Conservation (phyloP, 2,888 invertebrate species). For the Heliconius erato region DNA sequence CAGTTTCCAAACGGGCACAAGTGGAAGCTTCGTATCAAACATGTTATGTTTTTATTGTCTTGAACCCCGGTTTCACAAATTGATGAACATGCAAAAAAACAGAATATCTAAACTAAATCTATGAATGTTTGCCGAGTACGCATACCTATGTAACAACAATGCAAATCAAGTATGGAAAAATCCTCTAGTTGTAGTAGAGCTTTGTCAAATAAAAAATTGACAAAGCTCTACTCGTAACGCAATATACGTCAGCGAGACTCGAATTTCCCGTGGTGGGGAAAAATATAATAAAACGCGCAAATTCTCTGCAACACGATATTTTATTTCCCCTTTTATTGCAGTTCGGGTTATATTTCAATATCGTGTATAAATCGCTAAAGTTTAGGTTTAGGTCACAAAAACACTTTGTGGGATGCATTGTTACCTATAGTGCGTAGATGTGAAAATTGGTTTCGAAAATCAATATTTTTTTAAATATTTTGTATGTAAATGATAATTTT, state of each 20-base stretch:
- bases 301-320: conserved; percentile 45
- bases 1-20: not conserved
- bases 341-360: conserved; percentile 34
- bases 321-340: conserved; percentile 45
- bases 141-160: conserved; percentile 24
- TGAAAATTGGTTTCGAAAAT: not conserved
- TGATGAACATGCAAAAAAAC: not conserved
- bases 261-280: conserved; percentile 40
- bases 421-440: not conserved
- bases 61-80: not conserved
- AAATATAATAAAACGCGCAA: conserved; percentile 48
- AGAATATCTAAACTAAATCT: not conserved
- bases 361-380: conserved; percentile 26
- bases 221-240: conserved; percentile 36
- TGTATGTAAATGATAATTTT: not conserved
- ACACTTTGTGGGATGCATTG: not conserved
- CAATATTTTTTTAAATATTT: not conserved
- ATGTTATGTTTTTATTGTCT: not conserved
- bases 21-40: not conserved
- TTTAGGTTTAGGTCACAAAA: conserved; percentile 13
- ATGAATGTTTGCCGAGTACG: conserved; percentile 3
- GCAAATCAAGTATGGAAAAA: conserved; percentile 24
- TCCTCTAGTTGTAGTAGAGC: conserved; percentile 30
- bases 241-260: conserved; percentile 45
- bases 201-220: too few species aligned